phyloP scores from a whole-genome alignment of 2,797 vertebrate species.

The Anolis apletophallus region DNA sequence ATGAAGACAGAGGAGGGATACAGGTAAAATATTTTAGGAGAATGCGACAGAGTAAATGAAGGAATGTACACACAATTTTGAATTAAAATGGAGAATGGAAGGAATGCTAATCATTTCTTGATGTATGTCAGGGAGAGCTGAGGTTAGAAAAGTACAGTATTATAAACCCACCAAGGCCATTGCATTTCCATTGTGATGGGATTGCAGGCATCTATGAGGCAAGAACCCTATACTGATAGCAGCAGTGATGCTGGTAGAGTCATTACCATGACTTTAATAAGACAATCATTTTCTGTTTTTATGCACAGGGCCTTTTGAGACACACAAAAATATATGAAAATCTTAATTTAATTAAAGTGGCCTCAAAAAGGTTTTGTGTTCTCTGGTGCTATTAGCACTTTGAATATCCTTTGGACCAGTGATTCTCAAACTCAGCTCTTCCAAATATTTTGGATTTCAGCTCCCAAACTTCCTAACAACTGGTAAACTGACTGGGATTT shows the following conservation, averaged over 20 bases:
- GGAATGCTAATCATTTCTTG: background rate
- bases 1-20: constrained; percentile 95
- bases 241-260: too few relatives aligned
- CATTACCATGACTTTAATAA: too few relatives aligned
- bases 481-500: too few relatives aligned
- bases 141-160: background rate
- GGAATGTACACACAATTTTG: background rate
- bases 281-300: background rate
- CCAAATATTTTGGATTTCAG: too few relatives aligned
- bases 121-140: background rate
- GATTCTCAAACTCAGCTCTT: too few relatives aligned
- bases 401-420: too few relatives aligned
- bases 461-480: too few relatives aligned
- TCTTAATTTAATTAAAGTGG: too few relatives aligned
- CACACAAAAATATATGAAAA: background rate
- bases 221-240: too few relatives aligned
- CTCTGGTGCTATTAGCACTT: background rate
- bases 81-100: background rate
- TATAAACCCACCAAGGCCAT: too few relatives aligned
- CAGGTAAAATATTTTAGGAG: constrained; percentile 83
- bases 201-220: too few relatives aligned
- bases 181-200: too few relatives aligned
- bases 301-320: background rate
- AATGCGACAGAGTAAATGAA: background rate
- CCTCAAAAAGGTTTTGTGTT: background rate